These are phyloP conservation scores for Cryptotermes secundus DNA, from an alignment of 1,140 invertebrate species.

Conservation along the genomic window DNA sequence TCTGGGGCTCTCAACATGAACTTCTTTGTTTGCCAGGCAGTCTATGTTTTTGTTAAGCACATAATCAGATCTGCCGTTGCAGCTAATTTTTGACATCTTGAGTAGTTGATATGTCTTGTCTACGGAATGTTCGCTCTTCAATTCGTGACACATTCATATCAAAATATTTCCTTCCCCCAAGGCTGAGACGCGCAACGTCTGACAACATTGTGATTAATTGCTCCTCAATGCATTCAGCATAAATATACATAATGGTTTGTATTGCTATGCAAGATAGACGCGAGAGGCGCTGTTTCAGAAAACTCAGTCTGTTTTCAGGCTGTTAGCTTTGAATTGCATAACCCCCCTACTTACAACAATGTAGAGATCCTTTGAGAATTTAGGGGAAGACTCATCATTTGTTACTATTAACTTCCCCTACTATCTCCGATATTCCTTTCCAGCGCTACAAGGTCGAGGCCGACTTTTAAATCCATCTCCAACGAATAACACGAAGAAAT, in stretches of 20 bases:
- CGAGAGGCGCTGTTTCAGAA: not conserved
- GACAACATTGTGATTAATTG: not conserved
- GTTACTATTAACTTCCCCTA: no score
- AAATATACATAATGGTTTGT: conserved; percentile 9
- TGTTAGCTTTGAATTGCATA: not conserved
- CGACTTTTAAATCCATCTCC: no score
- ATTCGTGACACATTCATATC: not conserved
- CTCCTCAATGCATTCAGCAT: not conserved
- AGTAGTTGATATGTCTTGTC: not conserved
- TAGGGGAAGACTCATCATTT: no score
- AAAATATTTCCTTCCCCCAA: not conserved
- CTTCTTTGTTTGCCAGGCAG: no score
- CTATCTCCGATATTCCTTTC: no score
- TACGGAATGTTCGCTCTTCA: not conserved
- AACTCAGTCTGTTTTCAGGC: not conserved
- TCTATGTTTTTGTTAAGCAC: no score
- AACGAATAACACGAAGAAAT: no score
- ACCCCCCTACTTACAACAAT: no score
- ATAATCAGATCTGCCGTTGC: no score
- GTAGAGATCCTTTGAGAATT: no score
- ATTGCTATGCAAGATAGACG: not conserved
- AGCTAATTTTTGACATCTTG: not conserved
- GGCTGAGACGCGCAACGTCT: not conserved
- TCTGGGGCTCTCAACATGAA: no score
- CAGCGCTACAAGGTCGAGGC: no score